These are phyloP conservation scores for Tricholaema leucomelas DNA, from an alignment of 2,113 vertebrate species.

Conservation along the genomic window DNA sequence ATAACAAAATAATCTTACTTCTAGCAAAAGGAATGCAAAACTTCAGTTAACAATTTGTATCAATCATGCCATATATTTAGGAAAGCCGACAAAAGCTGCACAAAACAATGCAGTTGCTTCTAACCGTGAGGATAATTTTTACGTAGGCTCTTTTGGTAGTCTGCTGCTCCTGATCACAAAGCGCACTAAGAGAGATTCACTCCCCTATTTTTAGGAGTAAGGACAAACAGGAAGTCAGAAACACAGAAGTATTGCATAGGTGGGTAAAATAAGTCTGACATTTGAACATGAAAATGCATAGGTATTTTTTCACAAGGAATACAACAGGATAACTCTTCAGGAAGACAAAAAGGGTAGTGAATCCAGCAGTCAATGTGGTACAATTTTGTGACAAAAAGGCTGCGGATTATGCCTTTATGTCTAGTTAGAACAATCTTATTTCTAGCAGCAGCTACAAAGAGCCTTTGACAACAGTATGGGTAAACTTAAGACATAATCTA, in stretches of 20 bases:
- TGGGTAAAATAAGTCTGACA: background rate
- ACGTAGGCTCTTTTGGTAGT: background rate
- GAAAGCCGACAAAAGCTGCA: background rate
- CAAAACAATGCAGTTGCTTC: background rate
- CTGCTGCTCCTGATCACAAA: background rate
- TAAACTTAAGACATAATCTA: background rate
- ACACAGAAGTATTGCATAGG: background rate
- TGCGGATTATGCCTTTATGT: background rate
- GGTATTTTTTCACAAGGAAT: background rate
- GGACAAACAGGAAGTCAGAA: slow-evolving; percentile 1
- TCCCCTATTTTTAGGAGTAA: background rate
- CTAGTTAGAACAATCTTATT: background rate
- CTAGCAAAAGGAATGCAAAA: background rate
- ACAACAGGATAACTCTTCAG: background rate
- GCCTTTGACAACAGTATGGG: background rate
- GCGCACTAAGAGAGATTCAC: background rate
- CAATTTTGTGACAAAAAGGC: background rate
- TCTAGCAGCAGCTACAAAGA: background rate
- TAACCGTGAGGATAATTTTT: background rate
- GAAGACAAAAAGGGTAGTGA: background rate
- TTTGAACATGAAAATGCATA: background rate
- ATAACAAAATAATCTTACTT: background rate
- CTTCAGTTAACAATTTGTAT: background rate
- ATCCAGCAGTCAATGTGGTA: background rate
- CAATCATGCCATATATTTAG: background rate